These are phyloP conservation scores for Halichoerus grypus DNA, from an alignment of 2,113 vertebrate species.

Conservation along the genomic window DNA sequence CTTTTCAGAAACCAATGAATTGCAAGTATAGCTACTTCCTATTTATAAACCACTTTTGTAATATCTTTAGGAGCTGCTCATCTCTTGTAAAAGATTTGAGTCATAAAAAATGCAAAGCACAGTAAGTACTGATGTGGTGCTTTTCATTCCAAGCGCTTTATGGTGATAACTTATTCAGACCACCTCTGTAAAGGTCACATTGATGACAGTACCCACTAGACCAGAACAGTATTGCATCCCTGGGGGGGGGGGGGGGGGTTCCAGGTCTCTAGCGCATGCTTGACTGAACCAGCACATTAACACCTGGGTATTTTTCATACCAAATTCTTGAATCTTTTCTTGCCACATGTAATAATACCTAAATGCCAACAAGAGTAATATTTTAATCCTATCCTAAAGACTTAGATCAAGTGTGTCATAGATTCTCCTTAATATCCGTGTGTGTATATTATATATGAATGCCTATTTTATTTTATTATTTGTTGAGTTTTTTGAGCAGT, in stretches of 20 bases:
- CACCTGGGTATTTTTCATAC: constrained; percentile 53
- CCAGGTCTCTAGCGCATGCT: neutral
- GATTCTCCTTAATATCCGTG: neutral
- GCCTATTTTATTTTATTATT: neutral
- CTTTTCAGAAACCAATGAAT: constrained; percentile 83
- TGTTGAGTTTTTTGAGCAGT: neutral
- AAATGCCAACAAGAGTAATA: constrained; percentile 1
- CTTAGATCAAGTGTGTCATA: neutral
- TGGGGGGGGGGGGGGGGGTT: neutral
- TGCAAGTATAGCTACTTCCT: constrained; percentile 79
- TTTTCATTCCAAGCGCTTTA: constrained; percentile 59
- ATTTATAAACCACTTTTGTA: constrained; percentile 75
- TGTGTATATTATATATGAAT: neutral
- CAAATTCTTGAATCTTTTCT: constrained; percentile 53
- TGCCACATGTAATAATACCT: neutral
- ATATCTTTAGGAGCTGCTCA: constrained; percentile 73
- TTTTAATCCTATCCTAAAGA: constrained; percentile 40
- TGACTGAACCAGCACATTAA: constrained; percentile 20
- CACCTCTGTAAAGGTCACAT: constrained; percentile 58
- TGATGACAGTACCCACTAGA: constrained; percentile 28
- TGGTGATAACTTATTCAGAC: constrained; percentile 53
- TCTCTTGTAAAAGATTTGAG: constrained; percentile 78
- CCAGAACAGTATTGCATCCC: constrained; percentile 41
- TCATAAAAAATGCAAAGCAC: constrained; percentile 76
- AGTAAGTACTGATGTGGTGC: constrained; percentile 52